Conservation (phyloP, 2,797 vertebrate species). For the Falco concolor region DNA sequence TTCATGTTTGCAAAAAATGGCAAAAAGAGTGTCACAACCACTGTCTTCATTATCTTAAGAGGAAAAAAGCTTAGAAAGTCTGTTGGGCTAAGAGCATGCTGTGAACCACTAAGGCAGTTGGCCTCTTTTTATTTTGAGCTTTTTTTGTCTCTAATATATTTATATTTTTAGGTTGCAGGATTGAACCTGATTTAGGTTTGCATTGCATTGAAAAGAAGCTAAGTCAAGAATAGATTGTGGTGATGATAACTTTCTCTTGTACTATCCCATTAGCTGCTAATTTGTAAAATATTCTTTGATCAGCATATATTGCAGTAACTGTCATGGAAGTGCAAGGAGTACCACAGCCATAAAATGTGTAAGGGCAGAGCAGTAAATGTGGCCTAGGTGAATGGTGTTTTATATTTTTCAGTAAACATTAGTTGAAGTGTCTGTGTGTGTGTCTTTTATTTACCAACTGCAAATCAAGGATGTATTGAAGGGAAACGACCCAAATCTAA, state of each 20-base stretch:
- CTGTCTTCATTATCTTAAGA: neutral
- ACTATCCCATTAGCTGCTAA: neutral
- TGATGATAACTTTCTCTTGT: neutral
- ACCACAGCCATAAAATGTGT: neutral
- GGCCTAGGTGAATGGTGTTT: neutral
- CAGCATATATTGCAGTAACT: neutral
- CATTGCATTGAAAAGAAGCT: neutral
- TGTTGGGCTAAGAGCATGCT: neutral
- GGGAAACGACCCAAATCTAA: neutral
- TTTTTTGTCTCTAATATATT: neutral
- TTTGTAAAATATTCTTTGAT: neutral
- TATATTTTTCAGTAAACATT: neutral
- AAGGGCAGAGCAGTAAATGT: neutral
- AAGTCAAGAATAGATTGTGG: neutral
- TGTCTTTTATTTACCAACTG: neutral
- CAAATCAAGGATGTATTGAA: neutral
- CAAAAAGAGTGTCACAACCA: neutral
- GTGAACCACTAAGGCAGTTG: neutral
- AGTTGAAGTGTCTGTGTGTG: neutral
- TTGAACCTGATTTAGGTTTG: neutral
- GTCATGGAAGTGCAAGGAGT: neutral
- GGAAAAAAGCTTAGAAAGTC: neutral
- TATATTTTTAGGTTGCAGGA: neutral
- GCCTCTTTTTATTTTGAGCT: neutral
- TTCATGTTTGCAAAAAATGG: neutral